Evolutionary conservation across 2,797 vertebrate species (phyloP).

Genomic region (Pantherophis vulpinus): DNA sequence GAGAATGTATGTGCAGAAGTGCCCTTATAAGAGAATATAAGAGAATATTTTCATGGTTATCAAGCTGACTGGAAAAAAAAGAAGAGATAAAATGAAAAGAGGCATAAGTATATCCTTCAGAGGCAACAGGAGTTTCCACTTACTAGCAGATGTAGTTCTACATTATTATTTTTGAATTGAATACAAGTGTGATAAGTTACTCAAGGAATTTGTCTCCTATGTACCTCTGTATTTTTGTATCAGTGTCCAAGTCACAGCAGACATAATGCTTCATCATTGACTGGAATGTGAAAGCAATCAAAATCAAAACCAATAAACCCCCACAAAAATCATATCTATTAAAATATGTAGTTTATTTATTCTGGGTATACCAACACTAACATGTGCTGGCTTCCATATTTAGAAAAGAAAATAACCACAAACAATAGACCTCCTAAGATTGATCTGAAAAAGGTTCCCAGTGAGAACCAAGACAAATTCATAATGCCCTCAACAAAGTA

Average conservation of each 20-base stretch:
- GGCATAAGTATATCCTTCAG: neutral
- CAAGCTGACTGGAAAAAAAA: constrained; percentile 25
- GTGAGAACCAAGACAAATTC: constrained; percentile 27
- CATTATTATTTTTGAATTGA: neutral
- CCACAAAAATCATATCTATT: constrained; percentile 52
- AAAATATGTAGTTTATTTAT: constrained; percentile 61
- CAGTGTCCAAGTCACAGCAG: constrained; percentile 35
- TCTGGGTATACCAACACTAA: constrained; percentile 56
- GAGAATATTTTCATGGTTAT: neutral
- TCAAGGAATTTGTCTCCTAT: neutral
- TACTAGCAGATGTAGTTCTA: constrained; percentile 19
- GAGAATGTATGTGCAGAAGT: neutral
- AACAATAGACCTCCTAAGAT: constrained; percentile 48
- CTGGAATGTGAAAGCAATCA: constrained; percentile 17
- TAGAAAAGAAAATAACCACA: constrained; percentile 52
- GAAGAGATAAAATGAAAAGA: constrained; percentile 9
- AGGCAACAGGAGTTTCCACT: neutral
- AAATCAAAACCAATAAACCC: constrained; percentile 55
- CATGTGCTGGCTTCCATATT: constrained; percentile 50
- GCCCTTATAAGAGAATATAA: neutral
- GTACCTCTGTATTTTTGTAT: neutral
- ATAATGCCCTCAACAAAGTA: constrained; percentile 29
- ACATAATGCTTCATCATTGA: constrained; percentile 56
- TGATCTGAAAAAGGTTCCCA: constrained; percentile 41
- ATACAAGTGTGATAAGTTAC: neutral